Evolutionary conservation across 2,888 invertebrate genomes (phyloP), one percentile per base, ranked within the genome.

Genomic region (Leucoma salicis): DNA sequence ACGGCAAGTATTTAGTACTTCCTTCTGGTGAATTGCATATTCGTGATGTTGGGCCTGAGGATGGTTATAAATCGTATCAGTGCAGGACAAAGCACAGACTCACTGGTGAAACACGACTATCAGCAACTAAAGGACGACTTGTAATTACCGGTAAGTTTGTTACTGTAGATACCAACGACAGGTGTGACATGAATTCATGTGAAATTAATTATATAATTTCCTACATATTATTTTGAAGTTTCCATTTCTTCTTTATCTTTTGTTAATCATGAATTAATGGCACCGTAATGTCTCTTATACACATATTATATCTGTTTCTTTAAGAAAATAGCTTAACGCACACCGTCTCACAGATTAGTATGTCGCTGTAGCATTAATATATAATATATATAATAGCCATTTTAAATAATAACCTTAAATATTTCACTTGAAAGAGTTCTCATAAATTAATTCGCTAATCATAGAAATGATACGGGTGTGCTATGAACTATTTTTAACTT

Each of bases 21-120:
- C 96, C 97, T 59, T 96, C 97, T 70, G 98, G 98, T 57, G 98
- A 98, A 86, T 92, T 99, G 55, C 98, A 98, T 84, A 97, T 98
- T 70, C 94, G 96, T 74, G 97, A 98, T 91, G 97, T 98, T 49
- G 96, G 96, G 81, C 96, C 96, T 53, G 97, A 97, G 81, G 98
- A 98, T 83, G 97, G 97, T 52, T 96, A 96, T 86, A 96, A 97
- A 86, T 95, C 96, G 48, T 97, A 97, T 79, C 97, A 97, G 85
- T 97, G 97, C 81, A 93, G 97, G 65, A 97, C 97, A 46, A 97
- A 97, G 81, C 97, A 97, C 78, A 93, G 97, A 70, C 91, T 97
- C 40, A 97, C 97, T 61, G 97, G 97, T 59, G 97, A 97, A 92
- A 97, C 97, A 42, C 92, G 97, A 77, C 90, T 97, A 60, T 97